Evolutionary conservation across 2,888 invertebrate species (phyloP).

Genomic region (Sussaba pulchella): DNA sequence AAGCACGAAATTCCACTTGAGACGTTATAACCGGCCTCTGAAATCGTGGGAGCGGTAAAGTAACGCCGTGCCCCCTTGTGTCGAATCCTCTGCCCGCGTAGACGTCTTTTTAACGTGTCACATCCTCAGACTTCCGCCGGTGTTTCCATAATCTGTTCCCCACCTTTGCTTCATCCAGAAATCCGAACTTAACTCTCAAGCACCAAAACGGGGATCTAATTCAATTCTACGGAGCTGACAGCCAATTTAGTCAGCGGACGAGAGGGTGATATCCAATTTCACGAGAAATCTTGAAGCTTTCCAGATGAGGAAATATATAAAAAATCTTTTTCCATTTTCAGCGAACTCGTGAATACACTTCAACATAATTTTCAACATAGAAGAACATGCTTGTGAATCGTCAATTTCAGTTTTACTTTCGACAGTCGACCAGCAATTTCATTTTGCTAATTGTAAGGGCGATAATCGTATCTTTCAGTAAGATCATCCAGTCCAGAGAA

Average conservation of each 20-base stretch:
- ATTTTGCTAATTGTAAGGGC: not conserved
- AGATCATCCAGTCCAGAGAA: constrained; percentile 3
- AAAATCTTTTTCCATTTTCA: too few relatives aligned
- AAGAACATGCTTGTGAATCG: too few relatives aligned
- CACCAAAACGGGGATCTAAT: constrained; percentile 57
- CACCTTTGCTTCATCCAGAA: constrained; percentile 18
- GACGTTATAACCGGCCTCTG: constrained; percentile 62
- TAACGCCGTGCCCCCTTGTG: constrained; percentile 47
- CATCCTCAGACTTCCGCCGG: constrained; percentile 1
- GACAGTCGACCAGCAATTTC: not conserved
- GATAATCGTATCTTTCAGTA: not conserved
- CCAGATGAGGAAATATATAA: too few relatives aligned
- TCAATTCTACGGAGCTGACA: constrained; percentile 37
- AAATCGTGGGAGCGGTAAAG: constrained; percentile 62
- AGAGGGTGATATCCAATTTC: too few relatives aligned
- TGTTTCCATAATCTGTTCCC: not conserved
- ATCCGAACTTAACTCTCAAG: constrained; percentile 58
- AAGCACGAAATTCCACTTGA: constrained; percentile 73
- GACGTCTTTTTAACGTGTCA: constrained; percentile 9
- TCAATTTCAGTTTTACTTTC: too few relatives aligned
- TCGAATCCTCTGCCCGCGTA: constrained; percentile 19
- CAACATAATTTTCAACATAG: too few relatives aligned
- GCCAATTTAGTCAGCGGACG: constrained; percentile 38
- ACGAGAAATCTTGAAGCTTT: too few relatives aligned
- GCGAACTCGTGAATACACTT: too few relatives aligned